Evolutionary conservation across 2,888 invertebrate species (phyloP).

Genomic region (Uropetala carovei): DNA sequence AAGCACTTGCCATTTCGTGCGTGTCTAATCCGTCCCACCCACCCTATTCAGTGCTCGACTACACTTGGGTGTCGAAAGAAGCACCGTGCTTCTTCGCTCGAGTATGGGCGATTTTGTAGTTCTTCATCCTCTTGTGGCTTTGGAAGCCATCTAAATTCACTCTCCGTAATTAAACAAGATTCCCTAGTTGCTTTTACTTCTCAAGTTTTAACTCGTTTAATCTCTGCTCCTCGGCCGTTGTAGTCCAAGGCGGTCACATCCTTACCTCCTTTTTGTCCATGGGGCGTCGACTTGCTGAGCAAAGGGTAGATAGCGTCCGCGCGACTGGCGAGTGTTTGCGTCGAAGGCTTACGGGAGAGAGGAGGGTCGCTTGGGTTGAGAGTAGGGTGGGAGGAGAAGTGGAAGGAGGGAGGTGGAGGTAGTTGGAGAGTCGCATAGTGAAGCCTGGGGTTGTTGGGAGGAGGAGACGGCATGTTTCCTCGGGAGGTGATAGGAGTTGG

Average conservation of each 20-base stretch:
- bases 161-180: conserved; percentile 57
- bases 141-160: conserved; percentile 55
- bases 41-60: conserved; percentile 45
- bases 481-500: conserved; percentile 59
- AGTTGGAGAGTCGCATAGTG: conserved; percentile 39
- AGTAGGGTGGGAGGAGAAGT: neutral
- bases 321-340: conserved; percentile 58
- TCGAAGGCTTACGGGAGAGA: conserved; percentile 43
- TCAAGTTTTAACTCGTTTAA: conserved; percentile 49
- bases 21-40: conserved; percentile 36
- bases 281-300: conserved; percentile 55
- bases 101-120: conserved; percentile 48
- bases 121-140: conserved; percentile 48
- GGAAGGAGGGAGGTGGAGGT: neutral
- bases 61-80: conserved; percentile 64
- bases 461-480: conserved; percentile 48
- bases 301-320: conserved; percentile 38
- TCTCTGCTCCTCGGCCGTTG: conserved; percentile 32
- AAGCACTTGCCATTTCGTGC: conserved; percentile 61
- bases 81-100: conserved; percentile 33
- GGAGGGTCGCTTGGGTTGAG: neutral
- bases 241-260: conserved; percentile 40
- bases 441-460: conserved; percentile 18
- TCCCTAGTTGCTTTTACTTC: conserved; percentile 38
- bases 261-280: conserved; percentile 40